phyloP scores from a whole-genome alignment of 2,113 vertebrate species.

The Heterocephalus glaber region DNA sequence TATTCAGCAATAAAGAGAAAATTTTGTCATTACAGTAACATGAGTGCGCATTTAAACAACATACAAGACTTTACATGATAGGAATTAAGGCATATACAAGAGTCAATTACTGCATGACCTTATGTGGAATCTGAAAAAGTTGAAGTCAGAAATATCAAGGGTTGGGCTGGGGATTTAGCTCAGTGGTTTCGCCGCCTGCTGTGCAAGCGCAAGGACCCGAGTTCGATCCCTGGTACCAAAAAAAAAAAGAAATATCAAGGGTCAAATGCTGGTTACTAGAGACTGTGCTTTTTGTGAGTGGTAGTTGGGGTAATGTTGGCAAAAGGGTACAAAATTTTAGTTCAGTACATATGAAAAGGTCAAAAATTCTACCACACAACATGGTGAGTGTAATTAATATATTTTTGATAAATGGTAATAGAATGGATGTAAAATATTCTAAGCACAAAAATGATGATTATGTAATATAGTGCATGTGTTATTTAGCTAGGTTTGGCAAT shows the following conservation, averaged over 20 bases:
- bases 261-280: not conserved
- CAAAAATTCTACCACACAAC: not conserved
- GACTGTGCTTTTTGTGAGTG: not conserved
- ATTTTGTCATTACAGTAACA: not conserved
- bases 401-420: not conserved
- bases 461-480: not conserved
- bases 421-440: not conserved
- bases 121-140: not conserved
- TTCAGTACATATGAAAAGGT: not conserved
- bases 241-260: not conserved
- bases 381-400: not conserved
- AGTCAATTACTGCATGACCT: not conserved
- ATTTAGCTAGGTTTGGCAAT: not conserved
- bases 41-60: not conserved
- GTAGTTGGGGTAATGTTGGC: not conserved
- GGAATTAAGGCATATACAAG: not conserved
- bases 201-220: too few species aligned
- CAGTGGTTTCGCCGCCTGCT: too few species aligned
- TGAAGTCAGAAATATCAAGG: not conserved
- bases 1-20: not conserved
- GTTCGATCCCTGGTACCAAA: too few species aligned
- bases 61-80: not conserved
- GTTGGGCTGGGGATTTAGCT: too few species aligned
- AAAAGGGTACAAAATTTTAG: not conserved
- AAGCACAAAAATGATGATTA: not conserved